Evolutionary conservation across 2,113 vertebrate genomes (phyloP).

Genomic region (Cochlearius cochlearius): DNA sequence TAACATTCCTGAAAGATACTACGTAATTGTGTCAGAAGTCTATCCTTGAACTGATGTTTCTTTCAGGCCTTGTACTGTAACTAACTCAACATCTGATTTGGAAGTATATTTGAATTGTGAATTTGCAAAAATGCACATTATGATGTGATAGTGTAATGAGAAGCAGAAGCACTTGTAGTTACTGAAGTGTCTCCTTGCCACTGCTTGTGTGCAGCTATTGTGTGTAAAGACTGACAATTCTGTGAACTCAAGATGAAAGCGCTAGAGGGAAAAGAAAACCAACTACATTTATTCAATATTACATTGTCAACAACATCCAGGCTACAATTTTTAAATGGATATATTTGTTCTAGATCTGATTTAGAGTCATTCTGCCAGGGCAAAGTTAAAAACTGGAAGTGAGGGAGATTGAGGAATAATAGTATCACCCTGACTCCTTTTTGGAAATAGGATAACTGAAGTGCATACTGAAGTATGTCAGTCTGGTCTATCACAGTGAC

Average conservation of each 20-base stretch:
- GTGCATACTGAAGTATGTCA: not conserved
- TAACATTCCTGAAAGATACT: not conserved
- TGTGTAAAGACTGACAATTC: not conserved
- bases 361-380: not conserved
- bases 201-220: not conserved
- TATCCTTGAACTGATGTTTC: not conserved
- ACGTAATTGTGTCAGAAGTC: not conserved
- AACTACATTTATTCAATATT: not conserved
- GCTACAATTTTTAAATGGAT: not conserved
- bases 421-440: not conserved
- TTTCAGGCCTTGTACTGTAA: not conserved
- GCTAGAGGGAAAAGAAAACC: not conserved
- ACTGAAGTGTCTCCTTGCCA: not conserved
- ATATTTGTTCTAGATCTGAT: not conserved
- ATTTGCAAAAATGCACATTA: not conserved
- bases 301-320: not conserved
- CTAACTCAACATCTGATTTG: not conserved
- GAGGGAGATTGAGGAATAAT: not conserved
- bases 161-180: not conserved
- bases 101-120: not conserved
- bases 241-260: not conserved
- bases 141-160: not conserved
- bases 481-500: not conserved
- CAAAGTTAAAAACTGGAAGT: not conserved
- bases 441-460: not conserved